Evolutionary conservation across 2,888 invertebrate genomes (phyloP), one percentile per base, ranked within the genome.

Genomic region (Platynereis dumerilii): DNA sequence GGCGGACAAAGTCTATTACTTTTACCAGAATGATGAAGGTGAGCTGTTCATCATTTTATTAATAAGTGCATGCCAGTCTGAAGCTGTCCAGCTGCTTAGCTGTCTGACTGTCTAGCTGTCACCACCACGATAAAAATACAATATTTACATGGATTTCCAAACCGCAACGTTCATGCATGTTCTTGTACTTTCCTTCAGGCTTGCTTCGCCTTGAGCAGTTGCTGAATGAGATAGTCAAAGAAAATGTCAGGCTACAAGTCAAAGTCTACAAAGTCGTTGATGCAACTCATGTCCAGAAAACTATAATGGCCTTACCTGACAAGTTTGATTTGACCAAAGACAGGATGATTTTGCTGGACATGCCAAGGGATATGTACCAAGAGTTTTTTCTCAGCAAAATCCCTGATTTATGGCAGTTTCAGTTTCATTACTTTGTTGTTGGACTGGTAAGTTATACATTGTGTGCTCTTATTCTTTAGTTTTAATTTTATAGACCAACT

Each of bases 141-240:
- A n/a, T n/a, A n/a, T n/a, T n/a, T n/a, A n/a, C n/a, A n/a, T n/a
- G n/a, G n/a, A n/a, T n/a, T n/a, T n/a, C 7, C 10, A 26, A 12
- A 15, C 53, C 15, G n/a, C n/a, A n/a, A n/a, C n/a, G n/a, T n/a
- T n/a, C n/a, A n/a, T n/a, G n/a, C n/a, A n/a, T n/a, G n/a, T n/a
- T n/a, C n/a, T n/a, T n/a, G n/a, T n/a, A n/a, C n/a, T n/a, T n/a
- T n/a, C n/a, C n/a, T n/a, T n/a, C 86, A 96, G 96, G 96, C 76
- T 87, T 96, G 72, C 87, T 94, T 73, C 89, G 96, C 74, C 88
- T 96, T 65, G 96, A 96, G 83, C 93, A 94, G 85, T 91, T 96
- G 75, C 96, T 96, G 85, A 94, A 95, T 85, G 90, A 91, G 55
- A 88, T 96, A 84, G 90, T 89, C 73, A 92, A 93, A 2, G 92